A percentile compares a stretch with the other conserved stretches of the same genome.
These are phyloP conservation scores for Autographa gamma DNA, from an alignment of 2,888 invertebrate genomes.

Conservation along the genomic window DNA sequence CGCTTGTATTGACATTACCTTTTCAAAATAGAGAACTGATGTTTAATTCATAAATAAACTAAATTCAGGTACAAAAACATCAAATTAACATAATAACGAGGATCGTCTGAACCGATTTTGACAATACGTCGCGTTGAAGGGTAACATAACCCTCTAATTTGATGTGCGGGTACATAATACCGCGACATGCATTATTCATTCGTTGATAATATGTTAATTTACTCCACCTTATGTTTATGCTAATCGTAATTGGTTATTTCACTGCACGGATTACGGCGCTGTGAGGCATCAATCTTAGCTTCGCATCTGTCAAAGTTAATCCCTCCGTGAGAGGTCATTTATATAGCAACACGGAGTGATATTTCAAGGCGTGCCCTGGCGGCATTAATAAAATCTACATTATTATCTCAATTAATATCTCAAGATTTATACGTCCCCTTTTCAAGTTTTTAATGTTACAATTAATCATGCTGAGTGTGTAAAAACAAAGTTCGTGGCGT, in stretches of 20 bases:
- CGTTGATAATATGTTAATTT: constrained; percentile 84
- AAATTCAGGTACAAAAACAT: constrained; percentile 67
- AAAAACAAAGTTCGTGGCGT: constrained; percentile 60
- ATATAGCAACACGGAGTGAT: constrained; percentile 59
- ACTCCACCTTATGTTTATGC: constrained; percentile 86
- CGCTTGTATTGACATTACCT: constrained; percentile 59
- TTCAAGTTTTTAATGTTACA: constrained; percentile 70
- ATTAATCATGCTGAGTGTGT: constrained; percentile 70
- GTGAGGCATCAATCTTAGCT: constrained; percentile 74
- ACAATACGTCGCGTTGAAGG: constrained; percentile 62
- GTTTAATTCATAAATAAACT: constrained; percentile 61
- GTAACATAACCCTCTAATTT: constrained; percentile 77
- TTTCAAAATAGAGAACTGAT: constrained; percentile 58
- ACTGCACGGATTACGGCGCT: constrained; percentile 76
- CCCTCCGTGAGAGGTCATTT: constrained; percentile 66
- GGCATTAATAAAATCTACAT: constrained; percentile 72
- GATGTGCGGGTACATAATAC: constrained; percentile 68
- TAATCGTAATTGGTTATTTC: constrained; percentile 88
- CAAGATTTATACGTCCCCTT: constrained; percentile 70
- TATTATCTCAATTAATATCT: constrained; percentile 78
- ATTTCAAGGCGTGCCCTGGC: constrained; percentile 59
- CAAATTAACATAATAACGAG: constrained; percentile 71
- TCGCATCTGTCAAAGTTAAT: constrained; percentile 78
- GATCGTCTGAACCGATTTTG: constrained; percentile 61
- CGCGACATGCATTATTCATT: constrained; percentile 82